Percentiles rank a stretch among this genome's conserved stretches.
phyloP scores from a whole-genome alignment of 2,797 vertebrate species.

The Selene dorsalis region DNA sequence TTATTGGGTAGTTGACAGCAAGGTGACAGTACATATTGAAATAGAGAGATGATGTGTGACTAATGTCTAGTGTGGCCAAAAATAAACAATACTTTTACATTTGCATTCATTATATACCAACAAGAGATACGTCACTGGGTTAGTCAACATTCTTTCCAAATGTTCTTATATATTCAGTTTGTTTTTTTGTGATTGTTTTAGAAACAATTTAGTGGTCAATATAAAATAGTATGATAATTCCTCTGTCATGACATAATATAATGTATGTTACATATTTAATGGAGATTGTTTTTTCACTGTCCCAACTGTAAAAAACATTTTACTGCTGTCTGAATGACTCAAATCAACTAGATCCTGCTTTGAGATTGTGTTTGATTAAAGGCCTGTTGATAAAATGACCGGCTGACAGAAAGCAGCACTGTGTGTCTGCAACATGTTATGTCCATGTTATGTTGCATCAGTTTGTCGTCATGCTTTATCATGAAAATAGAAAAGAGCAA shows the following conservation, averaged over 20 bases:
- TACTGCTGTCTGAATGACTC: background rate
- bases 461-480: constrained; percentile 49
- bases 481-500: constrained; percentile 43
- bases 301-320: background rate
- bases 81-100: background rate
- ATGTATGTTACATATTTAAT: background rate
- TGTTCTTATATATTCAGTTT: background rate
- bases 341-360: background rate
- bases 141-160: background rate
- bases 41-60: background rate
- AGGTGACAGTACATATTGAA: background rate
- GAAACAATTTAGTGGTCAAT: background rate
- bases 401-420: constrained; percentile 9
- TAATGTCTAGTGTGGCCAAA: background rate
- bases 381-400: background rate
- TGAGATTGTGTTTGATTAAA: background rate
- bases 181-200: background rate
- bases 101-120: background rate
- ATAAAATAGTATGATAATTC: background rate
- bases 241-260: background rate
- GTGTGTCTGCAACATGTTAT: background rate
- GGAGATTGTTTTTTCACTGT: background rate
- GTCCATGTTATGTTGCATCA: constrained; percentile 4
- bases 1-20: background rate
- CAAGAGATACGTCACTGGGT: background rate